Evolutionary conservation across 2,797 vertebrate species (phyloP).

Genomic region (Galago senegalensis): DNA sequence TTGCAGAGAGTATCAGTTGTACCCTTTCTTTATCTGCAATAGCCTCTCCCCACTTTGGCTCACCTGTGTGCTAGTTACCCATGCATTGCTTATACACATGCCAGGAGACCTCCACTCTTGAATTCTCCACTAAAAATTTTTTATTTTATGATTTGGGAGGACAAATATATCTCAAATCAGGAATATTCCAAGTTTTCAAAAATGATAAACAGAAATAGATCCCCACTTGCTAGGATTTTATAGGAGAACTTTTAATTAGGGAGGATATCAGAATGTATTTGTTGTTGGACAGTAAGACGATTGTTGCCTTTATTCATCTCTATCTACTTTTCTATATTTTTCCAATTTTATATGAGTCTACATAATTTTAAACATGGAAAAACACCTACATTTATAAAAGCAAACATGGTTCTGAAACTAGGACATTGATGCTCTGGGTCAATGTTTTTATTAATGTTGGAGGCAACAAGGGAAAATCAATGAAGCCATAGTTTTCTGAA

Average conservation of each 20-base stretch:
- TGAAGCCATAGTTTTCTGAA: neutral
- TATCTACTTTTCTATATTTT: constrained; percentile 7
- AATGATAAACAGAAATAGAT: neutral
- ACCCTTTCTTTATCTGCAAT: too few species aligned
- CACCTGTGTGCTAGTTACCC: neutral
- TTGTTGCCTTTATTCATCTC: neutral
- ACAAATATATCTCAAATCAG: neutral
- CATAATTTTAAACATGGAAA: constrained; percentile 11
- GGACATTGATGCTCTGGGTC: neutral
- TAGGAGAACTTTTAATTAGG: neutral
- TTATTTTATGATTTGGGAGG: constrained; percentile 22
- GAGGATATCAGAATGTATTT: neutral
- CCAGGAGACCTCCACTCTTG: neutral
- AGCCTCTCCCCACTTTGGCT: neutral
- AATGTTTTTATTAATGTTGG: neutral
- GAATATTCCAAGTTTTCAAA: neutral
- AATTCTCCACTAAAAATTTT: neutral
- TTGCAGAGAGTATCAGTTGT: neutral
- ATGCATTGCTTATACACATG: neutral
- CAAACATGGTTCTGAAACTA: neutral
- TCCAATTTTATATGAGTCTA: neutral
- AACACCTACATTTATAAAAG: neutral
- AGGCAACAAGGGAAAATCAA: neutral
- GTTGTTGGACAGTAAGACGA: neutral
- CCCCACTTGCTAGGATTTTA: neutral